Evolutionary conservation across 2,888 invertebrate genomes (phyloP).

Genomic region (Torymus texanus): DNA sequence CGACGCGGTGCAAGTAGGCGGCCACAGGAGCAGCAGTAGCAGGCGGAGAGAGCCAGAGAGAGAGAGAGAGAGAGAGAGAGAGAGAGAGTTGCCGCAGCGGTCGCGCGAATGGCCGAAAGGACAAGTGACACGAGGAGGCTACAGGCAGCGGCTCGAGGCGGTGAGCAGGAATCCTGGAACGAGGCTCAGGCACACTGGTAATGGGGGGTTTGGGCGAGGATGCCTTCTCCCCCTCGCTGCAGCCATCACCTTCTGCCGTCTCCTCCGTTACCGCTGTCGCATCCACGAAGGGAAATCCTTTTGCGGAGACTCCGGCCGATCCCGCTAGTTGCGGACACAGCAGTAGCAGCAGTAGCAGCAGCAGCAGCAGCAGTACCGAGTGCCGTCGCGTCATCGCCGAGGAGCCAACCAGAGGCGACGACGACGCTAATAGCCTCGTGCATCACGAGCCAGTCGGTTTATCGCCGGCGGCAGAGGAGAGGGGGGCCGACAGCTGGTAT

Average conservation of each 20-base stretch:
- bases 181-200: constrained; percentile 64
- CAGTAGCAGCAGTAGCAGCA: constrained; percentile 47
- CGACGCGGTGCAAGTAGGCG: too few species aligned
- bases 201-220: constrained; percentile 75
- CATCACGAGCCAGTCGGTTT: constrained; percentile 6
- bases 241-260: constrained; percentile 67
- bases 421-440: background rate
- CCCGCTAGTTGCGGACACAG: constrained; percentile 1
- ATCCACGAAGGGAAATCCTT: constrained; percentile 36
- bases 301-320: constrained; percentile 37
- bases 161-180: background rate
- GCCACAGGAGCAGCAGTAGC: too few species aligned
- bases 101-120: constrained; percentile 52
- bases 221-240: constrained; percentile 73
- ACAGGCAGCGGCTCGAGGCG: background rate
- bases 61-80: background rate
- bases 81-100: constrained; percentile 21
- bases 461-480: constrained; percentile 36
- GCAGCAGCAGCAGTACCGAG: background rate
- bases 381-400: too few species aligned
- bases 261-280: constrained; percentile 53
- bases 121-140: constrained; percentile 3
- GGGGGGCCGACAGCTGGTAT: constrained; percentile 28
- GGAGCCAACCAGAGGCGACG: too few species aligned
- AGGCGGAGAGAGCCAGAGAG: background rate